Percentiles rank a stretch among this genome's conserved stretches.
phyloP scores from a whole-genome alignment of 1,140 invertebrate genomes.

The Aricia agestis region DNA sequence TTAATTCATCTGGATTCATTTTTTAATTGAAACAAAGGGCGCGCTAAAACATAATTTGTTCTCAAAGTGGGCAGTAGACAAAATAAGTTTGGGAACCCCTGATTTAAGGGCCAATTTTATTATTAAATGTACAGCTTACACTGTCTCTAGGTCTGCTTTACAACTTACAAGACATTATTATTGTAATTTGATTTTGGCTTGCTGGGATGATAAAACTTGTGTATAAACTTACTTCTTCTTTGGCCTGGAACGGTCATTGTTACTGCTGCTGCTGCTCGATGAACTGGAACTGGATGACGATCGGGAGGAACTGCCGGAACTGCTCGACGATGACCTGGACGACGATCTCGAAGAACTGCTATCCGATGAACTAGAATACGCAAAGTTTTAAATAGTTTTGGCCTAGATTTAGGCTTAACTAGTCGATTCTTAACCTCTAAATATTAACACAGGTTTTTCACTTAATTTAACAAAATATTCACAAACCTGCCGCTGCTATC shows the following conservation, averaged over 20 bases:
- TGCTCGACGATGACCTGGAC: constrained; percentile 85
- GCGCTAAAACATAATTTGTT: too few species aligned
- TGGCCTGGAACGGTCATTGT: constrained; percentile 76
- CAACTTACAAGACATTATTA: too few species aligned
- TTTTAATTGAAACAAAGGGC: too few species aligned
- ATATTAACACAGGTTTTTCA: neutral
- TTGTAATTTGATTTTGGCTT: too few species aligned
- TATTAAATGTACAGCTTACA: too few species aligned
- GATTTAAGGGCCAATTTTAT: too few species aligned
- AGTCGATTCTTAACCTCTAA: constrained; percentile 14
- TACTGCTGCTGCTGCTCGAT: constrained; percentile 78
- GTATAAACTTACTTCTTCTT: constrained; percentile 76
- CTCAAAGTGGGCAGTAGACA: too few species aligned
- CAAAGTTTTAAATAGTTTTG: neutral
- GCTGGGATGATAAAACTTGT: too few species aligned
- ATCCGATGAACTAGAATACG: constrained; percentile 81
- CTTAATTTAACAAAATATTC: constrained; percentile 27
- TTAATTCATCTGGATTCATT: too few species aligned
- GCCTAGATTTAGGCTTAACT: neutral
- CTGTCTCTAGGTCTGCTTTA: too few species aligned
- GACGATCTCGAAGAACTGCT: constrained; percentile 86
- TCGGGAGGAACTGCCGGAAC: constrained; percentile 81
- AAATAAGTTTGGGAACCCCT: too few species aligned
- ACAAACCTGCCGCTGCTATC: constrained; percentile 84
- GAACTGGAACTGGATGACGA: constrained; percentile 79